A percentile compares a stretch with the other conserved stretches of the same genome.
These are phyloP conservation scores for Poecilia gillii DNA, from an alignment of 2,797 vertebrate species.

Conservation along the genomic window DNA sequence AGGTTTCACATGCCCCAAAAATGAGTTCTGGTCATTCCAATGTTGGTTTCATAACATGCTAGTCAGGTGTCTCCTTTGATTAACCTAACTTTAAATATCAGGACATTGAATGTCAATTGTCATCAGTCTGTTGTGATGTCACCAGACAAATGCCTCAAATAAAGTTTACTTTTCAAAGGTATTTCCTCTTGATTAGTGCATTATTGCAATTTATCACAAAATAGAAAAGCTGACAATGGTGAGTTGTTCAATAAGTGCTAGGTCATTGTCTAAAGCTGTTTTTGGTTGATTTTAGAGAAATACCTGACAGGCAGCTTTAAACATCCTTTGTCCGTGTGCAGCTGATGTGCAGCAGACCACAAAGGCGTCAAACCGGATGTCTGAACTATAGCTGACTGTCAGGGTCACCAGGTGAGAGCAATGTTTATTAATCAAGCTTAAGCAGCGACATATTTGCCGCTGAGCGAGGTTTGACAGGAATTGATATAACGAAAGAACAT, in stretches of 20 bases:
- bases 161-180: not conserved
- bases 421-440: not conserved
- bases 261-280: not conserved
- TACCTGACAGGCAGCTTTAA: not conserved
- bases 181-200: not conserved
- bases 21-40: not conserved
- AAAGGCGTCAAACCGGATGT: not conserved
- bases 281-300: not conserved
- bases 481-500: not conserved
- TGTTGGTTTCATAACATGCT: not conserved
- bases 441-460: not conserved
- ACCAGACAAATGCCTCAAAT: not conserved
- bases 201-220: not conserved
- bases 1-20: not conserved
- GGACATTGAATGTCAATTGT: not conserved
- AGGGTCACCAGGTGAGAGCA: not conserved
- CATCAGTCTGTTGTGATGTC: not conserved
- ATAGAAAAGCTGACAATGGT: not conserved
- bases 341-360: not conserved
- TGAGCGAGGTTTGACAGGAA: not conserved
- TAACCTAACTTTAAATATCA: not conserved
- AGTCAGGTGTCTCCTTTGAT: not conserved
- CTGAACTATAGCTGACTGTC: not conserved
- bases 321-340: not conserved
- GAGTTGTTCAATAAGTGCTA: not conserved